These are phyloP conservation scores for Epinephelus malabaricus DNA, from an alignment of 2,797 vertebrate species.

Conservation along the genomic window DNA sequence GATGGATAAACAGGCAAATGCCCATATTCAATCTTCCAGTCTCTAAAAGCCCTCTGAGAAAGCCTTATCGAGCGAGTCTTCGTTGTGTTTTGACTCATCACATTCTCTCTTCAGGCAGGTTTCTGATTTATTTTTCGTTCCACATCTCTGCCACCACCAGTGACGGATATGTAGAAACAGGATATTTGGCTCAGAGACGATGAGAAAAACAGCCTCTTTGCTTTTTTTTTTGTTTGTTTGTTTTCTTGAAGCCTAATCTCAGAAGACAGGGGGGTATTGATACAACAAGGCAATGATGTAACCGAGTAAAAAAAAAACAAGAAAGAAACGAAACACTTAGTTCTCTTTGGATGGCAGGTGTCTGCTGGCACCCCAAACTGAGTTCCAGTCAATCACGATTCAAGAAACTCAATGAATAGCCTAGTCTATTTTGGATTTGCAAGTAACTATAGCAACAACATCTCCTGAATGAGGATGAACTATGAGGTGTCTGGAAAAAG, in stretches of 20 bases:
- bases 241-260: constrained; percentile 11
- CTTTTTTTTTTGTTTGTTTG: not conserved
- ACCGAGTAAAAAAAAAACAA: not conserved
- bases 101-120: constrained; percentile 32
- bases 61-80: constrained; percentile 35
- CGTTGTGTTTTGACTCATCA: constrained; percentile 47
- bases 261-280: not conserved
- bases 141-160: constrained; percentile 1
- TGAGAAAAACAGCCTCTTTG: not conserved
- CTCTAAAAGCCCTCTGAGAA: constrained; percentile 62
- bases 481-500: not conserved
- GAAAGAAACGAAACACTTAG: too few relatives aligned
- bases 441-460: constrained; percentile 59
- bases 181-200: not conserved
- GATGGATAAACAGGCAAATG: constrained; percentile 57
- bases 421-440: constrained; percentile 27
- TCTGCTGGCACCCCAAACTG: not conserved
- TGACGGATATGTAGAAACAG: not conserved
- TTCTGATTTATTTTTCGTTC: not conserved
- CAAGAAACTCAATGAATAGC: not conserved
- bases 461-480: constrained; percentile 1
- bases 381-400: not conserved
- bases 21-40: constrained; percentile 59
- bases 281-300: not conserved
- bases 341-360: not conserved